A percentile compares a stretch with the other conserved stretches of the same genome.
phyloP scores from a whole-genome alignment of 30 jellyfish, hydroid and myxozoan species.

The Morbakka virulenta region DNA sequence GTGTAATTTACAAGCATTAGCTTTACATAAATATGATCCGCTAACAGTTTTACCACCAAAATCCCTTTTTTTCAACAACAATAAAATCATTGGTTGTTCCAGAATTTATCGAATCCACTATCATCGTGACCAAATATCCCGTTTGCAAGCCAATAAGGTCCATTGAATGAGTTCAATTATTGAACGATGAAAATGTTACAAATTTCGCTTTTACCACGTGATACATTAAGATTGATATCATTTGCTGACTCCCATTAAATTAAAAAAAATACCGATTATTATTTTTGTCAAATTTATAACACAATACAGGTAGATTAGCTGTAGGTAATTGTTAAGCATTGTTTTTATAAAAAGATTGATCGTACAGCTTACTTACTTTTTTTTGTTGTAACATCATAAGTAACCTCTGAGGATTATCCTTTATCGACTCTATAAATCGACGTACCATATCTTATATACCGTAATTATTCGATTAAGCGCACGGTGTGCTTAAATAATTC shows the following conservation, averaged over 20 bases:
- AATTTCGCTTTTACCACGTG: slow-evolving; percentile 28
- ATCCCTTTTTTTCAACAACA: too few relatives aligned
- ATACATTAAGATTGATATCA: slow-evolving; percentile 31
- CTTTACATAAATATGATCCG: too few relatives aligned
- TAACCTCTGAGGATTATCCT: slow-evolving; percentile 19
- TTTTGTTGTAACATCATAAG: too few relatives aligned
- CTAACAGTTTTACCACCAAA: too few relatives aligned
- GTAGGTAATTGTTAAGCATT: slow-evolving; percentile 39
- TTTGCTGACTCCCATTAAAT: slow-evolving; percentile 36
- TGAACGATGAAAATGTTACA: slow-evolving; percentile 18
- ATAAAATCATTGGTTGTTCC: too few relatives aligned
- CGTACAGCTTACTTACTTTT: slow-evolving; percentile 42
- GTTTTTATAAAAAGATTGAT: slow-evolving; percentile 14
- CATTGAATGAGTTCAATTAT: slow-evolving; percentile 6
- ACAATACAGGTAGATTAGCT: too few relatives aligned
- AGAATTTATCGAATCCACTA: slow-evolving; percentile 23
- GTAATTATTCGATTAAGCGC: too few relatives aligned
- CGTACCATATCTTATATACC: slow-evolving; percentile 30
- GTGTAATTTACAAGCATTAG: too few relatives aligned
- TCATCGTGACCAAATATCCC: slow-evolving; percentile 53
- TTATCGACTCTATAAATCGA: slow-evolving; percentile 29
- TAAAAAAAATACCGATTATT: too few relatives aligned
- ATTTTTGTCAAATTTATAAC: too few relatives aligned
- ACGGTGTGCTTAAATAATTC: too few relatives aligned
- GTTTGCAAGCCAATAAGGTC: slow-evolving; percentile 16